Percentiles rank a stretch among this genome's conserved stretches.
These are phyloP conservation scores for Clinocottus analis DNA, from an alignment of 2,113 vertebrate species.

Conservation along the genomic window DNA sequence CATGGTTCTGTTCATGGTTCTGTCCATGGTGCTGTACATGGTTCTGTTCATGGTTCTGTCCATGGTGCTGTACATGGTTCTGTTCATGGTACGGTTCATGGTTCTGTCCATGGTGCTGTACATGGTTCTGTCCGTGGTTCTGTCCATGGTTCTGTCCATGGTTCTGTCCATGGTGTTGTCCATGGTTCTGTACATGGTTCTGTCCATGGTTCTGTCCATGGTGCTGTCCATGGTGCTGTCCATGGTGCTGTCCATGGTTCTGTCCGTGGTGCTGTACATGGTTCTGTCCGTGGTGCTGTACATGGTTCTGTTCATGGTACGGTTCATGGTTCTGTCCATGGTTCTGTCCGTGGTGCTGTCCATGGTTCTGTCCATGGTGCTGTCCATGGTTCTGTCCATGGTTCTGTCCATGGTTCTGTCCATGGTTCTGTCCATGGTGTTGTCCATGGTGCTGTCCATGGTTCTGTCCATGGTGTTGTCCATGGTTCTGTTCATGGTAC, in stretches of 20 bases:
- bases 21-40: no score
- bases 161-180: no score
- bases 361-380: no score
- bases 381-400: neutral
- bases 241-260: no score
- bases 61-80: neutral
- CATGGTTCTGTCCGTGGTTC: neutral
- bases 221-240: no score
- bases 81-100: no score
- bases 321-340: neutral
- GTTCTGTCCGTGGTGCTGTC: neutral
- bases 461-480: neutral
- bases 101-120: no score
- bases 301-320: no score
- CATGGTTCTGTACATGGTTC: neutral
- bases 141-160: neutral
- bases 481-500: neutral
- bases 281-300: neutral
- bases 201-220: neutral
- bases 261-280: neutral
- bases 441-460: no score
- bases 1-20: neutral
- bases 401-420: neutral
- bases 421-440: neutral
- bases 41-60: neutral